Evolutionary conservation across 2,888 invertebrate genomes (phyloP), one percentile per base, ranked within the genome.

Genomic region (Limnephilus marmoratus): DNA sequence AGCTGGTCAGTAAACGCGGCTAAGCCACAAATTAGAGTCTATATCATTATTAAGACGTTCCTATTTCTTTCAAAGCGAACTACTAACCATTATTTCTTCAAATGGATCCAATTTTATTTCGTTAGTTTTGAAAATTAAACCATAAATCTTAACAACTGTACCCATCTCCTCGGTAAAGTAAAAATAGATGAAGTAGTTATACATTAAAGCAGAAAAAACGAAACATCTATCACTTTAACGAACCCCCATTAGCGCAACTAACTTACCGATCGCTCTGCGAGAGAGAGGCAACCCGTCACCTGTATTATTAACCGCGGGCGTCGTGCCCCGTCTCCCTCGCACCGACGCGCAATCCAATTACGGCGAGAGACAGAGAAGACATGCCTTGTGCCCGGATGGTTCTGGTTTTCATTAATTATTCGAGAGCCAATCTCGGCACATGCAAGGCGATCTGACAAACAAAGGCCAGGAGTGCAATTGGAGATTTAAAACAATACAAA

Each of bases 361-460:
- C 49, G 41, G 86, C 45, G n/a, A 37, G 86, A 49, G 86, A 86
- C 41, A 45, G 86, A 86, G 86, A 86, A 86, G 68, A 68, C 80
- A 82, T 37, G 87, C 45, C 45, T 89, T 90, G 89, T 91, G 82
- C 82, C 89, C 53, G 87, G 88, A 89, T 91, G 87, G 91, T 82
- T 88, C 80, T 81, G 91, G 91, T 81, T 91, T 81, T 31, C 88
- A 90, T 91, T 41, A 91, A 91, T 91, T 90, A 91, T 91, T 91
- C 91, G 90, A 31, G 37, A 85, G 89, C 85, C 91, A 91, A 91
- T 91, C 91, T 91, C 91, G 91, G 41, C 90, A 15, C 53, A 18
- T 85, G 45, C 86, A 37, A 86, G 13, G 41, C 86, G 86, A 29
- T 83, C 83, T 15, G 41, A 37, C 83, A 83, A 34, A 34, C 37